phyloP scores from a whole-genome alignment of 2,113 vertebrate species.

The Condylura cristata region DNA sequence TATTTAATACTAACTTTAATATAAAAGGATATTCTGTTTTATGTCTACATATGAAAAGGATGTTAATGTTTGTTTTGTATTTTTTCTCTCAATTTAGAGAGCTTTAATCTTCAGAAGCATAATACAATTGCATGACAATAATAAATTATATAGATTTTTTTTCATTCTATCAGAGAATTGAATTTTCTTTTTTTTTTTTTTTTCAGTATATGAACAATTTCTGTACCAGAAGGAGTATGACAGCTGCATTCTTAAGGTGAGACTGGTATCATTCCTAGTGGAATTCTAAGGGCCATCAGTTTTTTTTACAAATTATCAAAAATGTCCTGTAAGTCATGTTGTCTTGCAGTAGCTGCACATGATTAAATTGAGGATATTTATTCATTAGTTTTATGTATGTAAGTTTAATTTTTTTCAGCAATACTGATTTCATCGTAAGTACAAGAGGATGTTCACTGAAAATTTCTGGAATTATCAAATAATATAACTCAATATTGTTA shows the following conservation, averaged over 20 bases:
- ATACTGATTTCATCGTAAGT: neutral
- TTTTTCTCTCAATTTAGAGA: neutral
- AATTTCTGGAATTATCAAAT: neutral
- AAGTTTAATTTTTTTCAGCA: neutral
- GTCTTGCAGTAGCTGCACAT: neutral
- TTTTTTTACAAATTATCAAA: neutral
- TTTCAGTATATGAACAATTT: slow-evolving; percentile 28
- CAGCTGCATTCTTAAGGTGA: slow-evolving; percentile 66
- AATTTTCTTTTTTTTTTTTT: slow-evolving; percentile 46
- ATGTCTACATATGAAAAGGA: neutral
- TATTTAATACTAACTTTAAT: neutral
- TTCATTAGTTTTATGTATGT: neutral
- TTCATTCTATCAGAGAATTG: neutral
- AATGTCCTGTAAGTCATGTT: neutral
- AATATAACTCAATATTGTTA: neutral
- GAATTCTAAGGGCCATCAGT: neutral
- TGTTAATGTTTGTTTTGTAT: neutral
- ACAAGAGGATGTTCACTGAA: neutral
- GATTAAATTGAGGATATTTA: neutral
- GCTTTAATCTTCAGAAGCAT: neutral
- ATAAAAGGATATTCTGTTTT: neutral
- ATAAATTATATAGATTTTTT: neutral
- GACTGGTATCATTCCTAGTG: neutral
- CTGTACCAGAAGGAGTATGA: slow-evolving; percentile 50
- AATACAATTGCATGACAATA: neutral